A percentile compares a stretch with the other conserved stretches of the same genome.
Conservation (phyloP, 2,888 invertebrate species). For the Hydraecia micacea region DNA sequence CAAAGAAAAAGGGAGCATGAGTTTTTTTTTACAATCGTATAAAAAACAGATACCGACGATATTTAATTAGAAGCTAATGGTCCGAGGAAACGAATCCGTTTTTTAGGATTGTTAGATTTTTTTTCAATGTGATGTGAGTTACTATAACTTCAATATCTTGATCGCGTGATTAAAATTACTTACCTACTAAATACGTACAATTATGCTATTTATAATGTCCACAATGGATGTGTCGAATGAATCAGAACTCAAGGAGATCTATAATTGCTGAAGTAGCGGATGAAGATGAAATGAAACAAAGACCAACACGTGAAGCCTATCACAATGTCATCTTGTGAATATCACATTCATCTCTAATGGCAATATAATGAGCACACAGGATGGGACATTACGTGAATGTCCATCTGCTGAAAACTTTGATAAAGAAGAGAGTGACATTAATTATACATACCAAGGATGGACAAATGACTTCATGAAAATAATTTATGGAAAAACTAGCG, state of each 20-base stretch:
- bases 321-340: neutral
- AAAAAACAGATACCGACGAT: conserved; percentile 28
- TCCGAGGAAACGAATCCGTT: conserved; percentile 48
- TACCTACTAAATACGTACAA: conserved; percentile 34
- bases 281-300: conserved; percentile 31
- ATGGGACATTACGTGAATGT: neutral
- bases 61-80: conserved; percentile 48
- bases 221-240: conserved; percentile 30
- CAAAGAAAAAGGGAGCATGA: conserved; percentile 21
- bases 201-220: conserved; percentile 25
- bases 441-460: neutral
- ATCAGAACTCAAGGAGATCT: conserved; percentile 36
- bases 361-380: neutral
- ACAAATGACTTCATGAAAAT: neutral
- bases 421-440: neutral
- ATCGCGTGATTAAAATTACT: conserved; percentile 39
- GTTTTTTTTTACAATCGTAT: conserved; percentile 46
- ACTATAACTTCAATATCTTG: conserved; percentile 12
- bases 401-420: neutral
- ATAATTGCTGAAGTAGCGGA: conserved; percentile 25
- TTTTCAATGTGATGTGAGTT: conserved; percentile 37
- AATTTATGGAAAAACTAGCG: neutral
- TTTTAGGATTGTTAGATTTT: conserved; percentile 27
- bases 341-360: neutral
- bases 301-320: conserved; percentile 12